phyloP scores from a whole-genome alignment of 2,113 vertebrate species.

The Scomber japonicus region DNA sequence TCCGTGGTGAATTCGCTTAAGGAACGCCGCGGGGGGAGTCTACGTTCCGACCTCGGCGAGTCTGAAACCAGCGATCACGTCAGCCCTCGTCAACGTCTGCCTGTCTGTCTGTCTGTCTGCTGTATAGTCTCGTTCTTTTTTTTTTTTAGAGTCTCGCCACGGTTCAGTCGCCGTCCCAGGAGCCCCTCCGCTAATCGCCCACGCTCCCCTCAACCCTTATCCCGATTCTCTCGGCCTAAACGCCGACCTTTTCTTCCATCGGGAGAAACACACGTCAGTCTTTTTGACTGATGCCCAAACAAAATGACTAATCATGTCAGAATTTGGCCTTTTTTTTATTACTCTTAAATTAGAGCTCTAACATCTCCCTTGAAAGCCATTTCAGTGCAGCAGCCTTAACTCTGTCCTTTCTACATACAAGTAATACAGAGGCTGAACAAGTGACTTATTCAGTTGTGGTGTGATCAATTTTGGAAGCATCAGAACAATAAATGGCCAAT shows the following conservation, averaged over 20 bases:
- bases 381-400: constrained; percentile 21
- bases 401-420: neutral
- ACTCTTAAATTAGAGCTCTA: constrained; percentile 40
- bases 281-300: constrained; percentile 58
- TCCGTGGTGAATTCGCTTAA: constrained; percentile 58
- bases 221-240: constrained; percentile 62
- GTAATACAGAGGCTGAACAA: no score
- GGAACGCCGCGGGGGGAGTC: constrained; percentile 65
- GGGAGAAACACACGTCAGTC: constrained; percentile 56
- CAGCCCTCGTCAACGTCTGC: constrained; percentile 23
- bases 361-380: constrained; percentile 54
- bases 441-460: neutral
- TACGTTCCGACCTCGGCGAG: constrained; percentile 6
- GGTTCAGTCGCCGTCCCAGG: constrained; percentile 35
- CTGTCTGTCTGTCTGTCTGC: neutral
- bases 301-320: constrained; percentile 56
- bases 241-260: constrained; percentile 52
- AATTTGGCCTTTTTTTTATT: constrained; percentile 45
- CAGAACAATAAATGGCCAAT: neutral
- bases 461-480: neutral
- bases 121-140: constrained; percentile 13
- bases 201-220: constrained; percentile 56
- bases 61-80: constrained; percentile 39
- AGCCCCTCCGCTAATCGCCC: constrained; percentile 43
- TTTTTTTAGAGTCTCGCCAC: constrained; percentile 14